These are phyloP conservation scores for Nesogale talazaci DNA, from an alignment of 2,113 vertebrate genomes.

Conservation along the genomic window DNA sequence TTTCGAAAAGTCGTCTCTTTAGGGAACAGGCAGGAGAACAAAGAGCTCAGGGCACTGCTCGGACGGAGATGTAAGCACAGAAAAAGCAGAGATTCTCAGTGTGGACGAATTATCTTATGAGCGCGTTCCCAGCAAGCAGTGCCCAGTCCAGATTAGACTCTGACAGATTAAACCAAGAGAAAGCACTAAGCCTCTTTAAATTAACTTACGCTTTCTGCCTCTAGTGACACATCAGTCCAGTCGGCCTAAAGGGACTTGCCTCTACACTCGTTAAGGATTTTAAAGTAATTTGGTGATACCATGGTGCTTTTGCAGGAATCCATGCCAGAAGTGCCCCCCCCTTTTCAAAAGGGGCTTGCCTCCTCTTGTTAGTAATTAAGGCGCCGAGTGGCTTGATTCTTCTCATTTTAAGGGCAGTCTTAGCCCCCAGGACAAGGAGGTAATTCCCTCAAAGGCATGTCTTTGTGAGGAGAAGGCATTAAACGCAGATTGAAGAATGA, in stretches of 20 bases:
- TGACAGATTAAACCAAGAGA: background rate
- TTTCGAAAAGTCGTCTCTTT: background rate
- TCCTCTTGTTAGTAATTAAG: constrained; percentile 56
- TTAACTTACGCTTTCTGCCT: background rate
- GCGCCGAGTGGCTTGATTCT: background rate
- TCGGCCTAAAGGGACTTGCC: background rate
- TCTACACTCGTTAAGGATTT: background rate
- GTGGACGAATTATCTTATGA: no score
- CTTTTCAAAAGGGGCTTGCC: constrained; percentile 20
- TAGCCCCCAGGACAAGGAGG: constrained; percentile 42
- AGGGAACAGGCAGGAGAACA: background rate
- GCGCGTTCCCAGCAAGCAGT: background rate
- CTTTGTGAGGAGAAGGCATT: constrained; percentile 44
- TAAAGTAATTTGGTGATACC: constrained; percentile 13
- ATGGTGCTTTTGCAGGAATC: no score
- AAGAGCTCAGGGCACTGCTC: background rate
- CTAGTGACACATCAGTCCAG: background rate
- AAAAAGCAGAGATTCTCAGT: background rate
- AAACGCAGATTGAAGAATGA: background rate
- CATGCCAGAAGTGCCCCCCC: background rate
- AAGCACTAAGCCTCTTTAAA: background rate
- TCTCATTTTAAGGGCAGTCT: constrained; percentile 28
- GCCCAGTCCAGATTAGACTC: background rate
- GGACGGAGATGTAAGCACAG: no score
- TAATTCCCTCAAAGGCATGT: constrained; percentile 37